A percentile compares a stretch with the other conserved stretches of the same genome.
phyloP scores from a whole-genome alignment of 2,888 invertebrate species.

The Tetragonisca angustula region DNA sequence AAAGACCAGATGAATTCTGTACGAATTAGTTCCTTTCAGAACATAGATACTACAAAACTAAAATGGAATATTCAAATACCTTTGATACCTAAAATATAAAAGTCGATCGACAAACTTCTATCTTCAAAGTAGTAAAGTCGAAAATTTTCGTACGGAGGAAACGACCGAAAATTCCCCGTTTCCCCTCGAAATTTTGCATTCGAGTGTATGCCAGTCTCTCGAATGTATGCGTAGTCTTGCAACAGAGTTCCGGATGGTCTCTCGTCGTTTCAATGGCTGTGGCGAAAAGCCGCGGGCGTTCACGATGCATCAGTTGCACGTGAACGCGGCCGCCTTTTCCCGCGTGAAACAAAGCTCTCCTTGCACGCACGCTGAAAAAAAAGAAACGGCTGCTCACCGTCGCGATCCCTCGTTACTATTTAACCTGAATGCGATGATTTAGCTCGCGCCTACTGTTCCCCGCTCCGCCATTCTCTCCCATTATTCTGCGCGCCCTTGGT shows the following conservation, averaged over 20 bases:
- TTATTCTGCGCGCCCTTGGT: conserved; percentile 21
- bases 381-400: background rate
- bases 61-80: too few species aligned
- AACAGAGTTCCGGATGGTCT: conserved; percentile 50
- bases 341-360: conserved; percentile 57
- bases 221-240: conserved; percentile 44
- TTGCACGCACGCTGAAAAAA: conserved; percentile 41
- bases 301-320: conserved; percentile 40
- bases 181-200: background rate
- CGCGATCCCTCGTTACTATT: conserved; percentile 62
- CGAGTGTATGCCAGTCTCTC: background rate
- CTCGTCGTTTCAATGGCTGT: conserved; percentile 58
- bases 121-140: too few species aligned
- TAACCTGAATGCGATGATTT: conserved; percentile 60
- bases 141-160: too few species aligned
- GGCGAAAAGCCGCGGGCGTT: conserved; percentile 48
- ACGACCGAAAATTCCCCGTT: too few species aligned
- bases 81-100: too few species aligned
- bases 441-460: conserved; percentile 34
- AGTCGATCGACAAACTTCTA: too few species aligned
- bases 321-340: conserved; percentile 57
- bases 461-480: conserved; percentile 16
- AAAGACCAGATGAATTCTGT: too few species aligned
- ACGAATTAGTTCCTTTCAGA: too few species aligned
- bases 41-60: too few species aligned